Base-by-base conservation (phyloP, 2,888 invertebrate genomes). In the Nomada ruficornis region DNA sequence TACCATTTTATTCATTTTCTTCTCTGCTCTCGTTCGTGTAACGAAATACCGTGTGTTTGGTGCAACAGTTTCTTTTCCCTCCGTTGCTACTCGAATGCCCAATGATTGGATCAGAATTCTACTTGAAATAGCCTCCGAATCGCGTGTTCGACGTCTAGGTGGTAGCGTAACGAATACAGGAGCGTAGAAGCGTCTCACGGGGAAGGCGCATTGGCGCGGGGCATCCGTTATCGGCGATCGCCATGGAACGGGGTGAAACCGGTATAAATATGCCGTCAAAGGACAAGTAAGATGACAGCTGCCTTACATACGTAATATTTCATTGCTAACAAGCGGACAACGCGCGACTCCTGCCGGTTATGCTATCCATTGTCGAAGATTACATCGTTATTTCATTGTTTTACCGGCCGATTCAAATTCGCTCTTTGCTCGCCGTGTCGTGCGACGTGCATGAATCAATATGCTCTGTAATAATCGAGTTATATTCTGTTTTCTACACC, bases 361-460 rank as follows among this genome's bases (percentile, higher is more conserved):
- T 85, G 82, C 78, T 78, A 68, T 81, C 85, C 85, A 85, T 85
- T 85, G 85, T 85, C 85, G 77, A 85, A 85, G 85, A 85, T 85
- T 82, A 84, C 84, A 82, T 85, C 85, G 85, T 85, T 79, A 85
- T 85, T 82, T 85, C 85, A 80, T 80, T 77, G 77, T 84, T 84
- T 84, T 83, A 80, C 84, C 77, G 70, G 69, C 74, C 82, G 78
- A 83, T 83, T 80, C 76, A 83, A 80, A 80, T 80, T 84, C 80
- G 71, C 80, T 80, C 84, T 80, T 84, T 77, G 67, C 72, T 77
- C 69, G 57, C 55, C 42, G 71, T 13, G 59, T 57, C 83, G 75
- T 15, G 75, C 70, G 15, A 29, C 71, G 42, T 72, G 77, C 84
- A 84, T 75, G 84, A 84, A 84, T 84, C 84, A 83, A 84, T 84